Conservation (phyloP, 2,797 vertebrate species). For the Silurus lanzhouensis region DNA sequence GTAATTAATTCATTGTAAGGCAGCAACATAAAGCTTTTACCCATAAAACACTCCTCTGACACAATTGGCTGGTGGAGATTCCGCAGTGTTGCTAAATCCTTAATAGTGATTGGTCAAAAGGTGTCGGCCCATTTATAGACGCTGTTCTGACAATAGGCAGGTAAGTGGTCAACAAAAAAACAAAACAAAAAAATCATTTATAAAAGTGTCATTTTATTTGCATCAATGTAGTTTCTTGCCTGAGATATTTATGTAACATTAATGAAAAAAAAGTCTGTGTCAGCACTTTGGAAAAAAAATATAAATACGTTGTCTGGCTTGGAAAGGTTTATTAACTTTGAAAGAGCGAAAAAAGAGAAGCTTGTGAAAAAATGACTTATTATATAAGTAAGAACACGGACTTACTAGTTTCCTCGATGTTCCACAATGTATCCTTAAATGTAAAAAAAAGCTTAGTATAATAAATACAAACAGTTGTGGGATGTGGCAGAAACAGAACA, state of each 20-base stretch:
- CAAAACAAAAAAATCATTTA: too few species aligned
- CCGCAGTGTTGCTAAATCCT: neutral
- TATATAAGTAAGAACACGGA: neutral
- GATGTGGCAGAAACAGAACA: too few species aligned
- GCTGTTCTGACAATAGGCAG: neutral
- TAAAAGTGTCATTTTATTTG: too few species aligned
- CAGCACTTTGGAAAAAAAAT: too few species aligned
- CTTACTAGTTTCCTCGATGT: neutral
- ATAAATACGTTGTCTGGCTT: too few species aligned
- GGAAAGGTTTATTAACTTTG: too few species aligned
- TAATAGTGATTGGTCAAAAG: neutral
- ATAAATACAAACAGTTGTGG: neutral
- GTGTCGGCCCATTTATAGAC: neutral
- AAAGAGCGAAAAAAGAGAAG: too few species aligned
- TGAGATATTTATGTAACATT: neutral
- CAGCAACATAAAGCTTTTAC: neutral
- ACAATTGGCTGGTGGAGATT: neutral
- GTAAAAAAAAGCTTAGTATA: neutral
- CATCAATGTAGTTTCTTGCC: too few species aligned
- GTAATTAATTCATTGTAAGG: too few species aligned
- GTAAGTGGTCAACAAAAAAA: neutral
- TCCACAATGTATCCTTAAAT: neutral
- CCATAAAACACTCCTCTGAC: conserved; percentile 36
- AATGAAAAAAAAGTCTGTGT: neutral
- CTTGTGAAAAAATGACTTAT: neutral